A percentile compares a stretch with the other conserved stretches of the same genome.
phyloP scores from a whole-genome alignment of 2,797 vertebrate species.

The Macropus fuliginosus region DNA sequence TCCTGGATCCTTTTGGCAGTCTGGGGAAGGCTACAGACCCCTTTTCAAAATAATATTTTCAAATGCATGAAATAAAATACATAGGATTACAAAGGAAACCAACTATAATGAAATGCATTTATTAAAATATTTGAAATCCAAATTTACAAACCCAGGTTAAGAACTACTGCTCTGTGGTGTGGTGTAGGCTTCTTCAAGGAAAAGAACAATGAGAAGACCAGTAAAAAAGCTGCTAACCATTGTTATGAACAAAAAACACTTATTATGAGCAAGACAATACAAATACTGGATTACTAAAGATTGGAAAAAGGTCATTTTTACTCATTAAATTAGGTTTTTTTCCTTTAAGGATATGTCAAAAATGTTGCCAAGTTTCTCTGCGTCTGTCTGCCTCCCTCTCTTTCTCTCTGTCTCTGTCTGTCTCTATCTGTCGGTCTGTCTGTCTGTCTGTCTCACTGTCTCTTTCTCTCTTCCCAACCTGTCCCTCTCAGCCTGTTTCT shows the following conservation, averaged over 20 bases:
- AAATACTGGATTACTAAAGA: not conserved
- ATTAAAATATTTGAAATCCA: not conserved
- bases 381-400: not conserved
- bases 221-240: not conserved
- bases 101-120: not conserved
- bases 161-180: not conserved
- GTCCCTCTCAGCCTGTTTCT: not conserved
- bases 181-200: not conserved
- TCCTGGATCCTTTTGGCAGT: not conserved
- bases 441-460: no score
- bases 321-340: not conserved
- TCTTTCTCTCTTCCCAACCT: not conserved
- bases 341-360: not conserved
- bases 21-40: not conserved
- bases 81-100: not conserved
- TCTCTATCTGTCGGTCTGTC: no score
- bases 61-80: not conserved
- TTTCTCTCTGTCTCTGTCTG: not conserved
- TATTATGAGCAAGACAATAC: not conserved
- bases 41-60: no score
- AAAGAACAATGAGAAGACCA: not conserved
- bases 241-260: not conserved
- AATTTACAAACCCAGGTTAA: not conserved
- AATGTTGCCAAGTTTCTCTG: not conserved
- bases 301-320: not conserved